Evolutionary conservation across 2,113 vertebrate species (phyloP), one percentile per base, ranked within the genome.

Genomic region (Lucifuga dentata): DNA sequence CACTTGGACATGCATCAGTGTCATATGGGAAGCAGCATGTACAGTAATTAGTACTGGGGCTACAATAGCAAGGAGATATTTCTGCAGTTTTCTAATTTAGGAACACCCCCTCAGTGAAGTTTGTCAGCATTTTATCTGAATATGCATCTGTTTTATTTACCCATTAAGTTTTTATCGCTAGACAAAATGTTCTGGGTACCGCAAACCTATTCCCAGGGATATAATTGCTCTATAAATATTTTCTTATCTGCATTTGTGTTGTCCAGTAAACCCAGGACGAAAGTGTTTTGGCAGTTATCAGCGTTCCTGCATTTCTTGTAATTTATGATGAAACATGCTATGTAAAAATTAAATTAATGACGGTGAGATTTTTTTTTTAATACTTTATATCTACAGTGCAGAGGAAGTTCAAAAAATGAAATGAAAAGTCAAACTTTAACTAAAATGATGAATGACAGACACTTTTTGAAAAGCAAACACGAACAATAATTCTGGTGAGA

Each of bases 401-500:
- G 12, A 67, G 5, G 32, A n/a, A 36, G n/a, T 10, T 36, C 40
- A 21, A 53, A 13, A 55, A 39, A 50, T 32, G 17, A 0, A 24
- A 59, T 7, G 6, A 26, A 36, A 20, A 62, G 2, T 7, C 38
- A 55, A 45, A 65, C 20, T 13, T 23, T 0, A 1, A 43, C 44
- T 20, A 15, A 29, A 17, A 39, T 44, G 39, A 59, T 2, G 6
- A 62, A 48, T 71, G 61, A 36, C 26, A 29, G 49, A 66, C n/a
- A 36, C 64, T 84, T 78, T 76, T 83, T 87, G 53, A 43, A 77
- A 85, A 73, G 68, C 57, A 79, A 86, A 81, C 57, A 20, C 49
- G 0, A 15, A 16, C 21, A 39, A 40, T 36, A 20, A 59, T 13
- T 46, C 11, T 58, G 17, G 57, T 62, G 40, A 66, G 7, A 41